These are phyloP conservation scores for Notechis scutatus DNA, from an alignment of 2,113 vertebrate genomes.

Conservation along the genomic window DNA sequence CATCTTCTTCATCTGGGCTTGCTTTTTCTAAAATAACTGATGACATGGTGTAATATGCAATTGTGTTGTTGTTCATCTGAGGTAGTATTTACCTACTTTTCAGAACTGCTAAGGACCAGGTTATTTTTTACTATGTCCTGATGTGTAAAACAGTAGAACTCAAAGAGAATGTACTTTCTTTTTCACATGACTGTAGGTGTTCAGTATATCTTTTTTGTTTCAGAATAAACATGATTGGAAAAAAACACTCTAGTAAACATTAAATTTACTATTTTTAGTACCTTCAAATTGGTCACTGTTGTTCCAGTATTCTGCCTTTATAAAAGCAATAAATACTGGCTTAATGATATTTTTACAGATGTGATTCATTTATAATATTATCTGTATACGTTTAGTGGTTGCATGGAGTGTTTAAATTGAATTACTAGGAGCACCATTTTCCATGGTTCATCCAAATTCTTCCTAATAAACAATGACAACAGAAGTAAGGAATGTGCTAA, in stretches of 20 bases:
- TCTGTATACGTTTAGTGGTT: neutral
- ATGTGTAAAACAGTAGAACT: neutral
- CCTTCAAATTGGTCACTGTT: slow-evolving; percentile 2
- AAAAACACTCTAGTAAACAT: neutral
- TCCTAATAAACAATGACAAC: slow-evolving; percentile 25
- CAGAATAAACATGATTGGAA: neutral
- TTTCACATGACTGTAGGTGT: neutral
- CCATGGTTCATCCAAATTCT: slow-evolving; percentile 1
- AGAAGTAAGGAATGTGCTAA: neutral
- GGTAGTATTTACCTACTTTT: neutral
- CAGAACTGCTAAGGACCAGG: neutral
- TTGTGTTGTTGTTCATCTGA: neutral
- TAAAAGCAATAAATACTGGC: neutral
- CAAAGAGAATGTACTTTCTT: neutral
- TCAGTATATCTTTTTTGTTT: neutral
- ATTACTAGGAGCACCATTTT: neutral
- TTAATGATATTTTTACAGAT: neutral
- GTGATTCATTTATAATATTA: neutral
- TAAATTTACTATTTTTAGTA: neutral
- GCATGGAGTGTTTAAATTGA: slow-evolving; percentile 15
- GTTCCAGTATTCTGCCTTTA: neutral
- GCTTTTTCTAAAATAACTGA: neutral
- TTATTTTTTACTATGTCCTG: neutral
- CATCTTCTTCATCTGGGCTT: neutral
- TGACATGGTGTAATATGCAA: neutral